A percentile compares a stretch with the other conserved stretches of the same genome.
These are phyloP conservation scores for Spatulosminthurus flaviceps DNA, from an alignment of 2,888 invertebrate genomes.

Conservation along the genomic window DNA sequence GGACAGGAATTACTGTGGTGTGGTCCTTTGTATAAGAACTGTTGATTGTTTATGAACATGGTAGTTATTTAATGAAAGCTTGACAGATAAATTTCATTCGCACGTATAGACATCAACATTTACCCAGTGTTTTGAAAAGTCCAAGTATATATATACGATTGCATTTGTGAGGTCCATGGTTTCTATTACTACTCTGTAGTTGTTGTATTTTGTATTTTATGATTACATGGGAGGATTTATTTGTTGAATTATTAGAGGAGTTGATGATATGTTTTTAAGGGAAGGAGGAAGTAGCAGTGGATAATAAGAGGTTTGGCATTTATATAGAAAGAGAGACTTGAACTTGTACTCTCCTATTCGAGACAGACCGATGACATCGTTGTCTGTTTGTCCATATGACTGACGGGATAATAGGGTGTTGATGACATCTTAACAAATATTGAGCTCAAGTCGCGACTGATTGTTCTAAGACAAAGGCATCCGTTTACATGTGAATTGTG, in stretches of 20 bases:
- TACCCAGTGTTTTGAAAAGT: not conserved
- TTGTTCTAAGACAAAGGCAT: slow-evolving; percentile 55
- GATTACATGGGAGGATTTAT: not conserved
- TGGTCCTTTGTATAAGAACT: not conserved
- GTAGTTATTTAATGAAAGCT: slow-evolving; percentile 14
- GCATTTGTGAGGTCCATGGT: not conserved
- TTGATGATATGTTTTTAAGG: slow-evolving; percentile 4
- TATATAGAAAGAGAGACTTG: not conserved
- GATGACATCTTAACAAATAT: slow-evolving; percentile 63
- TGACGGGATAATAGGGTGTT: slow-evolving; percentile 63
- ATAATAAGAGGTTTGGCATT: not conserved
- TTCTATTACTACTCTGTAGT: no score
- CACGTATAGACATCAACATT: not conserved
- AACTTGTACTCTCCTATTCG: no score
- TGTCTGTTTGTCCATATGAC: slow-evolving; percentile 44
- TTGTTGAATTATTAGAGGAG: not conserved
- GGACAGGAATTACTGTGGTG: not conserved
- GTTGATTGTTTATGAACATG: not conserved
- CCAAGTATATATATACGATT: no score
- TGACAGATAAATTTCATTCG: slow-evolving; percentile 18
- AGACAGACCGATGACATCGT: slow-evolving; percentile 34
- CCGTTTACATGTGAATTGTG: slow-evolving; percentile 55
- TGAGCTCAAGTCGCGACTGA: slow-evolving; percentile 48
- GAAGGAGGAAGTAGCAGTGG: not conserved
- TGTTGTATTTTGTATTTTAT: no score